Evolutionary conservation across 2,888 invertebrate genomes (phyloP).

Genomic region (Sylvicola cinctus): DNA sequence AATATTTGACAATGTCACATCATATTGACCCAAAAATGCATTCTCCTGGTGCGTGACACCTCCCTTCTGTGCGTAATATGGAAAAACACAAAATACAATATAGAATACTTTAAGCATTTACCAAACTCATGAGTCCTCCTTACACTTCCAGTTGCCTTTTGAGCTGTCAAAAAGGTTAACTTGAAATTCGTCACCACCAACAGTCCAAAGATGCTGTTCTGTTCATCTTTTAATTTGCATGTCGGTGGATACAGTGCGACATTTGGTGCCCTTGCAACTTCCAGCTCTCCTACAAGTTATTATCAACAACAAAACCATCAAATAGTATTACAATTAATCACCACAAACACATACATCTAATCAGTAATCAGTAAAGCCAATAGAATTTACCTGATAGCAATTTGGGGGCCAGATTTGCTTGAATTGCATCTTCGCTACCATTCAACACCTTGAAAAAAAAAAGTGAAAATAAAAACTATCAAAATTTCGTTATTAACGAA

Average conservation of each 20-base stretch:
- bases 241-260: constrained; percentile 58
- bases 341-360: not conserved
- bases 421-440: constrained; percentile 7
- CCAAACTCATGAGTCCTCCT: no score
- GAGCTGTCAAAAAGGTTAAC: constrained; percentile 64
- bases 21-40: constrained; percentile 18
- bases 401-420: constrained; percentile 8
- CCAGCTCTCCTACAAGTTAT: constrained; percentile 43
- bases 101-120: no score
- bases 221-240: constrained; percentile 34
- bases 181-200: constrained; percentile 85
- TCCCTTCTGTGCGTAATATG: constrained; percentile 9
- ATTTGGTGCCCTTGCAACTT: constrained; percentile 59
- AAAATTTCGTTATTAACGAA: not conserved
- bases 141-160: constrained; percentile 16
- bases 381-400: constrained; percentile 7
- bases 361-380: not conserved
- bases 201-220: constrained; percentile 60
- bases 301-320: constrained; percentile 1
- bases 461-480: constrained; percentile 5
- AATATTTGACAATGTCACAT: constrained; percentile 24
- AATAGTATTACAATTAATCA: not conserved
- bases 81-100: not conserved
- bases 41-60: constrained; percentile 18
- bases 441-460: constrained; percentile 9